Evolutionary conservation across 2,888 invertebrate species (phyloP).

Genomic region (Agonopterix heracliana): DNA sequence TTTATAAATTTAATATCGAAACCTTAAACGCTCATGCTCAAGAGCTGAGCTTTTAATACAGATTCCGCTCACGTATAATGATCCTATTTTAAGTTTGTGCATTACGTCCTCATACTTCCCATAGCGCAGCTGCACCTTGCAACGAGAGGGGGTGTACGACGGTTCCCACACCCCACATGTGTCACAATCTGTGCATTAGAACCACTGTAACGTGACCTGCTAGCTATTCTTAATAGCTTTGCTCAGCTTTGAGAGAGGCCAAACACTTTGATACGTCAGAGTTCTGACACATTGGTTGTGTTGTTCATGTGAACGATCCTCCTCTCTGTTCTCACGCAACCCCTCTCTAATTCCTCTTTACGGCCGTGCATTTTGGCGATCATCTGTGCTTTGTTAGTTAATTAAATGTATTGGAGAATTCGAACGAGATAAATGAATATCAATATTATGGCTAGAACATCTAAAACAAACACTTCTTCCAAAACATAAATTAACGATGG

Average conservation of each 20-base stretch:
- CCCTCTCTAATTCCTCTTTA: conserved; percentile 17
- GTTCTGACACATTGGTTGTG: conserved; percentile 29
- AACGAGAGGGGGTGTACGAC: conserved; percentile 27
- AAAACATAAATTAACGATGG: no score
- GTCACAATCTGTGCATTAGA: conserved; percentile 37
- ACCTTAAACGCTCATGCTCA: no score
- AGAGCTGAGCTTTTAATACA: no score
- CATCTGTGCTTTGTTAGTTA: background rate
- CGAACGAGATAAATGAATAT: no score
- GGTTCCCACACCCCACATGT: conserved; percentile 52
- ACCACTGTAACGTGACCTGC: conserved; percentile 32
- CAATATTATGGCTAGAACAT: no score
- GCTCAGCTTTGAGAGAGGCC: conserved; percentile 9
- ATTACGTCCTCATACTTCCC: conserved; percentile 19
- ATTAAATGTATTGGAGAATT: no score
- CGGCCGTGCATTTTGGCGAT: conserved; percentile 11
- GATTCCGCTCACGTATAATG: no score
- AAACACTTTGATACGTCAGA: conserved; percentile 25
- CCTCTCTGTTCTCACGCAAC: conserved; percentile 50
- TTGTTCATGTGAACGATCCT: conserved; percentile 48
- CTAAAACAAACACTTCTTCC: no score
- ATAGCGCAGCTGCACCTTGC: conserved; percentile 41
- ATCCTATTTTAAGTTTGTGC: background rate
- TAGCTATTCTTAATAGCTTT: conserved; percentile 22
- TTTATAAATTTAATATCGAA: no score